Conservation (phyloP, 2,888 invertebrate species). For the Hedya salicella region DNA sequence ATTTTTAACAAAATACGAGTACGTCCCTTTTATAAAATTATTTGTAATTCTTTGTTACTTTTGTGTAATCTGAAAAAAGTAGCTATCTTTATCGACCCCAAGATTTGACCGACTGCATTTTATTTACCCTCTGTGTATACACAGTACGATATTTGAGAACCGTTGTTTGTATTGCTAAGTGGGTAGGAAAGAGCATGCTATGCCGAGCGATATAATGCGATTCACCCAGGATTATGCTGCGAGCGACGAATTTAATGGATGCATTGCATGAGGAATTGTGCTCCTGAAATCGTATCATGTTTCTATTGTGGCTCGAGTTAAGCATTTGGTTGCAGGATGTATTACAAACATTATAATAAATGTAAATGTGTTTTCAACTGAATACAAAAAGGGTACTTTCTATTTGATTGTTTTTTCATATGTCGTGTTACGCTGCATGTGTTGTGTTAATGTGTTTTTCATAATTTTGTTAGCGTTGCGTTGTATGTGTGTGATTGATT, state of each 20-base stretch:
- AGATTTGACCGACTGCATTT: not conserved
- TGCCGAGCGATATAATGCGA: conserved; percentile 38
- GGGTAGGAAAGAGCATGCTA: conserved; percentile 39
- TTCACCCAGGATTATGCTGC: conserved; percentile 33
- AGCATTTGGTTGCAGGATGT: conserved; percentile 7
- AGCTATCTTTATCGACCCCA: no score
- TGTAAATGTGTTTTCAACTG: not conserved
- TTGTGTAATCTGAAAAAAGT: no score
- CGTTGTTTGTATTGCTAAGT: conserved; percentile 42
- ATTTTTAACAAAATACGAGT: no score
- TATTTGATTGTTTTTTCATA: not conserved
- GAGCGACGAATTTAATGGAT: conserved; percentile 32
- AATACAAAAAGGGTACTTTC: not conserved
- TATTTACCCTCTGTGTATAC: conserved; percentile 17
- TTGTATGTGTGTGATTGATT: no score
- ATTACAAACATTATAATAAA: not conserved
- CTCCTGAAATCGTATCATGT: conserved; percentile 9
- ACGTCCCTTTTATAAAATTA: no score
- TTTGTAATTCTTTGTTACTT: no score
- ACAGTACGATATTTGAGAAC: conserved; percentile 36
- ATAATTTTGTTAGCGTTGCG: no score
- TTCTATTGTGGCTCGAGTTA: conserved; percentile 14
- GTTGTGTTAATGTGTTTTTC: no score
- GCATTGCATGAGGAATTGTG: conserved; percentile 26
- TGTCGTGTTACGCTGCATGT: no score